Evolutionary conservation across 2,113 vertebrate genomes (phyloP), one percentile per base, ranked within the genome.

Genomic region (Sylvia atricapilla): DNA sequence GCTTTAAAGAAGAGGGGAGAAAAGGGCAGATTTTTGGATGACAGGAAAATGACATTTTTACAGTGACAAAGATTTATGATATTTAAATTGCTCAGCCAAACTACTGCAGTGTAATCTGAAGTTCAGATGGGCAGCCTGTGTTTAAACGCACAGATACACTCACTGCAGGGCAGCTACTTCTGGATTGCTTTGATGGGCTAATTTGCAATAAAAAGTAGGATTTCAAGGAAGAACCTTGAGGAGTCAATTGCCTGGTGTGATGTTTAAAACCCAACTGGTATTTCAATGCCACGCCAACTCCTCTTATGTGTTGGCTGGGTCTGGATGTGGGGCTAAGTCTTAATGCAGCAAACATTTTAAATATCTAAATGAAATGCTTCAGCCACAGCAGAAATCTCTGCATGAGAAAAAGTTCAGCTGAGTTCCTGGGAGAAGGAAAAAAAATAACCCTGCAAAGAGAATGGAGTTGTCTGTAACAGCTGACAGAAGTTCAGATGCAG

Each of bases 401-500:
- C 21, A n/a, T 0, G 2, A 88, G 47, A 90, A 80, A 9, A 56
- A 90, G 41, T 66, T 82, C 77, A 89, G 73, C 28, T 1, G 7
- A 90, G 49, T 50, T 93, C 83, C 79, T 47, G 23, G 46, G 55
- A 70, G 33, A 84, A 56, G 19, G 11, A 33, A 37, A 49, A 78
- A 53, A 55, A 18, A 37, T 10, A 31, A 5, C 3, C 37, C 68
- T 62, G 52, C 17, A 6, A 59, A 44, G 59, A 92, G 64, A 87
- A 96, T 50, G 72, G 69, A 97, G 93, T 37, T 95, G 90, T 96
- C 93, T 89, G 74, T 64, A 89, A 53, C 17, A 95, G 92, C 94
- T 96, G 92, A 95, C 95, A 96, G 90, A 92, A 94, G 93, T 93
- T 95, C 90, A 93, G 92, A 92, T 64, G 78, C 90, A 95, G 92